A percentile compares a stretch with the other conserved stretches of the same genome.
These are phyloP conservation scores for Paramormyrops kingsleyae DNA, from an alignment of 2,113 vertebrate species.

Conservation along the genomic window DNA sequence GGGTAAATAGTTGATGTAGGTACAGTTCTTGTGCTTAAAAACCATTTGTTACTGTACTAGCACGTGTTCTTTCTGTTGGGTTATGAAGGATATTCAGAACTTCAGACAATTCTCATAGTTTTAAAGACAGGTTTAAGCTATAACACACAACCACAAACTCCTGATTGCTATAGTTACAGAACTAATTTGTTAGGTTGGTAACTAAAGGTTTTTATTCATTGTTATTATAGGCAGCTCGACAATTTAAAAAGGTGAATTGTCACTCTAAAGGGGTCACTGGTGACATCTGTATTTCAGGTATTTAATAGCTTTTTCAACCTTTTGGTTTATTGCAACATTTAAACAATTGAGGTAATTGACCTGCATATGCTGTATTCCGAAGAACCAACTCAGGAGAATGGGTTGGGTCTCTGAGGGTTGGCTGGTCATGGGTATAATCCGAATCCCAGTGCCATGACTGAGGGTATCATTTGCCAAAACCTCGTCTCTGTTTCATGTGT, in stretches of 20 bases:
- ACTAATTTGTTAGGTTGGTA: not conserved
- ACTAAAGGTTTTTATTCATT: not conserved
- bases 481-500: not conserved
- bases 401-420: not conserved
- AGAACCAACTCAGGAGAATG: not conserved
- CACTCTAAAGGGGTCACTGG: not conserved
- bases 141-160: not conserved
- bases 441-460: not conserved
- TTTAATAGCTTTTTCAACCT: not conserved
- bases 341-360: not conserved
- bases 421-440: not conserved
- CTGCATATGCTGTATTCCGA: not conserved
- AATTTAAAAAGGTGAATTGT: not conserved
- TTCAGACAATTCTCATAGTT: not conserved
- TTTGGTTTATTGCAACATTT: not conserved
- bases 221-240: not conserved
- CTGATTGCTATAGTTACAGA: not conserved
- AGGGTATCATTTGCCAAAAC: not conserved
- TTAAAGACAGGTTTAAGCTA: not conserved
- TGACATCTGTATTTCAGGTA: not conserved
- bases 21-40: not conserved
- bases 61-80: not conserved
- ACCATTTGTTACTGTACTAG: not conserved
- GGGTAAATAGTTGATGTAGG: not conserved
- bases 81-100: not conserved